phyloP scores from a whole-genome alignment of 2,888 invertebrate species.

The Ennomos quercinarius region DNA sequence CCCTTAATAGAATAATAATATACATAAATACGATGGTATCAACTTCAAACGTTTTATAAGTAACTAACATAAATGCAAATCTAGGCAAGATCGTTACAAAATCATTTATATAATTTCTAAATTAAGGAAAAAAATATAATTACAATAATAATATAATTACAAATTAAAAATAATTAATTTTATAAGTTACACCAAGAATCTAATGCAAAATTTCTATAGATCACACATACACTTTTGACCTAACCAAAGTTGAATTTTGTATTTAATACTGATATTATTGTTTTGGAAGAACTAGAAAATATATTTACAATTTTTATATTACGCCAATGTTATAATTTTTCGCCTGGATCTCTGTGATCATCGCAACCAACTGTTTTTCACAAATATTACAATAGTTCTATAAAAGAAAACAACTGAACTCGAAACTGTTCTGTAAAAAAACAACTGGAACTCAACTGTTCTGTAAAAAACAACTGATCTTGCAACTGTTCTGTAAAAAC shows the following conservation, averaged over 20 bases:
- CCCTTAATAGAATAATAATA: slow-evolving; percentile 83
- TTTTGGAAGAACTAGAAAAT: slow-evolving; percentile 85
- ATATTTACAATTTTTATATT: slow-evolving; percentile 77
- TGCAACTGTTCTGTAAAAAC: too few species aligned
- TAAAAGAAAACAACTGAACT: slow-evolving; percentile 1
- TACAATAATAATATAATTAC: slow-evolving; percentile 58
- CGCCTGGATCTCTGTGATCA: slow-evolving; percentile 81
- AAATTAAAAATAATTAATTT: slow-evolving; percentile 65
- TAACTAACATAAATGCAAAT: slow-evolving; percentile 84
- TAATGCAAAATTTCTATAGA: slow-evolving; percentile 79
- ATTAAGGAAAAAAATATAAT: slow-evolving; percentile 60
- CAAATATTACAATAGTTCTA: slow-evolving; percentile 9
- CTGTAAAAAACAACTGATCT: too few species aligned
- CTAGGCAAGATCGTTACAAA: slow-evolving; percentile 83
- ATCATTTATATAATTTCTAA: slow-evolving; percentile 72
- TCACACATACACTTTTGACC: slow-evolving; percentile 84
- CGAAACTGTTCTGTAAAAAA: slow-evolving; percentile 9
- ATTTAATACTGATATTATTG: slow-evolving; percentile 82
- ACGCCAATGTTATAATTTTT: slow-evolving; percentile 77
- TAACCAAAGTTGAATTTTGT: slow-evolving; percentile 84
- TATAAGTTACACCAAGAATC: slow-evolving; percentile 75
- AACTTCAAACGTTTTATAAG: slow-evolving; percentile 79
- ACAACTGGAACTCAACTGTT: slow-evolving; percentile 41
- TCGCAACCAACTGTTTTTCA: slow-evolving; percentile 66
- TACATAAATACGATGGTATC: slow-evolving; percentile 85